phyloP scores from a whole-genome alignment of 2,888 invertebrate genomes.

The Lithophane leautieri region DNA sequence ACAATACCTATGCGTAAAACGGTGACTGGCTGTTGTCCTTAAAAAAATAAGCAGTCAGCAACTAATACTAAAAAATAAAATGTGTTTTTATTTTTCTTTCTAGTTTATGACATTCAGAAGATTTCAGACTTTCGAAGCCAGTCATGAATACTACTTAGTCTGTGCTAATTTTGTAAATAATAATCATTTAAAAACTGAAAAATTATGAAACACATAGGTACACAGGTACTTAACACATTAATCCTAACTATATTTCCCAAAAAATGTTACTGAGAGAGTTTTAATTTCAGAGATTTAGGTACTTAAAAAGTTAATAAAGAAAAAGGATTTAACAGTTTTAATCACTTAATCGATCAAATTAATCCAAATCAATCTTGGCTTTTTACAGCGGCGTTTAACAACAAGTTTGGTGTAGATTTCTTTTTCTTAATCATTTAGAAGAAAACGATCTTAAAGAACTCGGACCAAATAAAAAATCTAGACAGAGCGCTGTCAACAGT shows the following conservation, averaged over 20 bases:
- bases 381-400: background rate
- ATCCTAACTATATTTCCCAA: background rate
- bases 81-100: background rate
- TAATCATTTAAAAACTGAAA: background rate
- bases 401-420: background rate
- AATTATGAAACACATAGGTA: too few species aligned
- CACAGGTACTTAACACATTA: too few species aligned
- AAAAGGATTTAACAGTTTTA: conserved; percentile 12
- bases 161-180: background rate
- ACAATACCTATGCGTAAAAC: background rate
- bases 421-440: background rate
- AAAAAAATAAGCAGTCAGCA: background rate
- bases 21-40: background rate
- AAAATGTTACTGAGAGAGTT: conserved; percentile 3
- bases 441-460: background rate
- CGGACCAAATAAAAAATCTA: too few species aligned
- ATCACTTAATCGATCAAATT: conserved; percentile 7
- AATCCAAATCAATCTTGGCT: background rate
- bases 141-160: background rate
- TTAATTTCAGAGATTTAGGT: conserved; percentile 6
- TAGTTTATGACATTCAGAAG: background rate
- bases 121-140: background rate
- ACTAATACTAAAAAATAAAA: background rate
- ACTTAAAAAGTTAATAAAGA: background rate
- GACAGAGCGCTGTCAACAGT: too few species aligned